These are phyloP conservation scores for Vicugna pacos DNA, from an alignment of 2,113 vertebrate genomes.

Conservation along the genomic window DNA sequence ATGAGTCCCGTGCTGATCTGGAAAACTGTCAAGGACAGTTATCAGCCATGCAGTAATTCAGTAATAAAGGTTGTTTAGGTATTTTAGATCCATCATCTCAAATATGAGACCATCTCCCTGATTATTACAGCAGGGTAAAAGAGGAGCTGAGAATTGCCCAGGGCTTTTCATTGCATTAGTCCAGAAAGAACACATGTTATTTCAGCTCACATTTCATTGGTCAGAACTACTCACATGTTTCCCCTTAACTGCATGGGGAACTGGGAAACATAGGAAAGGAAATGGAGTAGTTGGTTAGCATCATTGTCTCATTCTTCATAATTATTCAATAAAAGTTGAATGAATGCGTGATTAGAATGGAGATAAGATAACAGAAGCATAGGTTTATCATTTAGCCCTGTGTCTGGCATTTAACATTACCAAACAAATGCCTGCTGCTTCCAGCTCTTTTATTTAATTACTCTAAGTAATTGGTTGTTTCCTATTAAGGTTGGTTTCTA, in stretches of 20 bases:
- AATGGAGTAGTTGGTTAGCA: background rate
- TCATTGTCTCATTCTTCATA: background rate
- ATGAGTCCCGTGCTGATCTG: background rate
- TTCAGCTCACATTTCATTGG: background rate
- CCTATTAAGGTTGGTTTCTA: constrained; percentile 13
- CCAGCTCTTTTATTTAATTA: background rate
- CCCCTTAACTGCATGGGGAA: background rate
- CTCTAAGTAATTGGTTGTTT: background rate
- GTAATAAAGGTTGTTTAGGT: background rate
- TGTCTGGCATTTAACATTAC: background rate
- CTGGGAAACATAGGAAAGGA: background rate
- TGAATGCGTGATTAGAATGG: background rate
- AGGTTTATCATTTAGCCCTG: background rate
- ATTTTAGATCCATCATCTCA: background rate
- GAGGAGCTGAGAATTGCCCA: background rate
- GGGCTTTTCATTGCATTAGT: background rate
- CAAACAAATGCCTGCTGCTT: background rate
- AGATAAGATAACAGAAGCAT: background rate
- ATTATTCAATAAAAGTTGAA: background rate
- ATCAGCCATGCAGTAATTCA: background rate
- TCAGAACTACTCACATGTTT: background rate
- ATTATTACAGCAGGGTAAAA: background rate
- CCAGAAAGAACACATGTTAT: background rate
- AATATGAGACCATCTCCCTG: background rate
- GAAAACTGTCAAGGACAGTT: background rate